phyloP scores from a whole-genome alignment of 2,888 invertebrate genomes.

The Papilio gigon region DNA sequence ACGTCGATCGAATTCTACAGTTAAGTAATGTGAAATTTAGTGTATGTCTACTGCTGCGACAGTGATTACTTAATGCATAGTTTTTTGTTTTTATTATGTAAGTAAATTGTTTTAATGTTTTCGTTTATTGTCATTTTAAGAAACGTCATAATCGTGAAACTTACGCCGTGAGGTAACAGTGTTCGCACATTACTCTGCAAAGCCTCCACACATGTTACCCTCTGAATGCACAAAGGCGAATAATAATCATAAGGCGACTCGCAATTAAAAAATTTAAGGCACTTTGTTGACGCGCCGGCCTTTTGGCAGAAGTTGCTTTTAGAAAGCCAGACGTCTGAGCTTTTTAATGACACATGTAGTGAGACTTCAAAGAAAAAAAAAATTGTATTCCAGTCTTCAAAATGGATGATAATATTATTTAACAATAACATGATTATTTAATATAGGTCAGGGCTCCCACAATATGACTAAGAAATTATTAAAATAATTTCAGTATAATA shows the following conservation, averaged over 20 bases:
- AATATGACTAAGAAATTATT: neutral
- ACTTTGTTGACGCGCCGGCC: slow-evolving; percentile 70
- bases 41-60: too few species aligned
- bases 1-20: too few species aligned
- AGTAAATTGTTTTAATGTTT: neutral
- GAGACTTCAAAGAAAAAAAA: slow-evolving; percentile 36
- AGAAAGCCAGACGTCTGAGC: slow-evolving; percentile 52
- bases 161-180: slow-evolving; percentile 46
- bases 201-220: slow-evolving; percentile 68
- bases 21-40: too few species aligned
- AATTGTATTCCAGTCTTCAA: slow-evolving; percentile 27
- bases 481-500: too few species aligned
- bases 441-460: too few species aligned
- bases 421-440: slow-evolving; percentile 18
- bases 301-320: slow-evolving; percentile 58
- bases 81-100: too few species aligned
- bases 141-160: slow-evolving; percentile 45
- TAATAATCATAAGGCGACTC: slow-evolving; percentile 76
- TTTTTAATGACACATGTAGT: slow-evolving; percentile 42
- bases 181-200: slow-evolving; percentile 62
- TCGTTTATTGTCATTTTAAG: neutral
- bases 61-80: neutral
- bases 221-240: slow-evolving; percentile 78
- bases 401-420: neutral
- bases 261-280: slow-evolving; percentile 82